phyloP scores from a whole-genome alignment of 1,140 invertebrate genomes.

The Neodiprion fabricii region DNA sequence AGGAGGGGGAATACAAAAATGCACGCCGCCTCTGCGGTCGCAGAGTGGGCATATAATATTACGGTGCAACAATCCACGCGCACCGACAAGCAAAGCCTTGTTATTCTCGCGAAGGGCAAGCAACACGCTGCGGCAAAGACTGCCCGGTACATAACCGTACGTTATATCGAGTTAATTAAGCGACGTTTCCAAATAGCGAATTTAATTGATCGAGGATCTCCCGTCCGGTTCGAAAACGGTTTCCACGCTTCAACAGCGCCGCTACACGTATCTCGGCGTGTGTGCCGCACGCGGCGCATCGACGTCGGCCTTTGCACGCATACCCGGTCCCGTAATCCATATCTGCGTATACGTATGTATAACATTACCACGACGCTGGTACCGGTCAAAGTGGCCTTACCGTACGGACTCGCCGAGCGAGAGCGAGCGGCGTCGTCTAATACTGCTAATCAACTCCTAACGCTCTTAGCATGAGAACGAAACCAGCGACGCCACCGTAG shows the following conservation, averaged over 20 bases:
- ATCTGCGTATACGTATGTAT: neutral
- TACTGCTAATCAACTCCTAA: conserved; percentile 5
- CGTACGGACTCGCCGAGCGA: neutral
- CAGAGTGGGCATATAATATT: too few relatives aligned
- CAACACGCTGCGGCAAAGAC: too few relatives aligned
- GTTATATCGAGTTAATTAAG: neutral
- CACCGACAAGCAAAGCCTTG: too few relatives aligned
- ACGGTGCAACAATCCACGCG: too few relatives aligned
- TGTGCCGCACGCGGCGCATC: neutral
- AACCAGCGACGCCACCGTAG: neutral
- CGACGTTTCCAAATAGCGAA: conserved; percentile 1
- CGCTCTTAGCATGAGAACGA: conserved; percentile 3
- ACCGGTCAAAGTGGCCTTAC: neutral
- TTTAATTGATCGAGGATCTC: conserved; percentile 5
- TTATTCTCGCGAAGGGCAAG: too few relatives aligned
- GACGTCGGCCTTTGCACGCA: neutral
- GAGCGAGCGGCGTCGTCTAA: neutral
- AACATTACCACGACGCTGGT: neutral
- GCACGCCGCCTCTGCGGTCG: too few relatives aligned
- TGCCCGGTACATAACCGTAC: neutral
- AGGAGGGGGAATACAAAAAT: too few relatives aligned
- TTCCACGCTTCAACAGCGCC: neutral
- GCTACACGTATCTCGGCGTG: too few relatives aligned
- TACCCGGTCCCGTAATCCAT: neutral
- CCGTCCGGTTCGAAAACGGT: neutral